Evolutionary conservation across 2,113 vertebrate genomes (phyloP), one percentile per base, ranked within the genome.

Genomic region (Lepisosteus oculatus): DNA sequence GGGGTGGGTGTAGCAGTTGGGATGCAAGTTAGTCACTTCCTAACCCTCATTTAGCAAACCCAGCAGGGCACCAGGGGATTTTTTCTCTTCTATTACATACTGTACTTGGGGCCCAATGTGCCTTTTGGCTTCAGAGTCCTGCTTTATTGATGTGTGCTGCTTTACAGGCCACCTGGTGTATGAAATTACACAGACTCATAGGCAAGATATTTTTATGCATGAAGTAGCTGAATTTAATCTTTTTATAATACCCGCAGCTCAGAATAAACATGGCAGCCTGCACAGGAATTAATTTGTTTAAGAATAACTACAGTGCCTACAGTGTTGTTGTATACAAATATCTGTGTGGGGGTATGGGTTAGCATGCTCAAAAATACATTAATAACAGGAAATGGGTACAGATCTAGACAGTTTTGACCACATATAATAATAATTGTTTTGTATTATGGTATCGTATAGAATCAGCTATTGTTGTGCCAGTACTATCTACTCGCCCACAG

Each of bases 111-210:
- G 47, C 29, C 9, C 57, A n/a, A 59, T 13, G 8, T 64, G 29
- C 61, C n/a, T 63, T 73, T 54, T 62, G 66, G 15, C 72, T 61
- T 8, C 12, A 45, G 44, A 55, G 15, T 6, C 43, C 3, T 4
- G 56, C 44, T 43, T 68, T 47, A 62, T 29, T 11, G 57, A 68
- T 15, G 45, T 44, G 12, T 45, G 17, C n/a, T 54, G 7, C 47
- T 68, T 62, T 55, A 68, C 12, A 73, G 54, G 57, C 56, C 66
- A 74, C 57, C 67, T 69, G 72, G 29, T 45, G n/a, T 29, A 6
- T 56, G 44, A 73, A 17, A 68, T 68, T 68, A 63, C 45, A 17
- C 14, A 42, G 69, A 59, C 29, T 29, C 29, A 29, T 41, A 45
- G 55, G 65, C 55, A 63, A 15, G 55, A n/a, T 67, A 57, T 72